A percentile compares a stretch with the other conserved stretches of the same genome.
Conservation (phyloP, 2,888 invertebrate species). For the Yponomeuta evonymella region DNA sequence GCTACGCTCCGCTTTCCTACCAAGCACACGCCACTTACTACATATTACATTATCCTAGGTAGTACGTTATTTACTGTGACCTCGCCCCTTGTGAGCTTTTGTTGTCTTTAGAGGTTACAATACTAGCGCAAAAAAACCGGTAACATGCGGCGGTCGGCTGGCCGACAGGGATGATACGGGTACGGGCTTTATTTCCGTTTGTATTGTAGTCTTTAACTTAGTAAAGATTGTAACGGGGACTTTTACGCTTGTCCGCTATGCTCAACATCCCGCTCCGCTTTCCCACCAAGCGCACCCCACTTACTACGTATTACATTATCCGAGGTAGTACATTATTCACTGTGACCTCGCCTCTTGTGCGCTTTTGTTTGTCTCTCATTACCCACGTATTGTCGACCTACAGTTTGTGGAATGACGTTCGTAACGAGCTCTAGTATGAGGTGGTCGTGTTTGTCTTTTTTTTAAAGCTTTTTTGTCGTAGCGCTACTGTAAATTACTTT, state of each 20-base stretch:
- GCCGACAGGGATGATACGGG: no score
- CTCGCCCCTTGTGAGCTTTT: slow-evolving; percentile 25
- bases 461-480: background rate
- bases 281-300: slow-evolving; percentile 6
- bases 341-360: slow-evolving; percentile 28
- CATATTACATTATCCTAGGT: slow-evolving; percentile 24
- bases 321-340: slow-evolving; percentile 51
- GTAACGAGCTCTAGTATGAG: background rate
- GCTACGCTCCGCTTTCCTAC: background rate
- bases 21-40: slow-evolving; percentile 3
- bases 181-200: no score
- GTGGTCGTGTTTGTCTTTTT: background rate
- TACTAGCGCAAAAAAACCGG: no score
- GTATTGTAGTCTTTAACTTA: no score
- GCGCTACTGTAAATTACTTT: background rate
- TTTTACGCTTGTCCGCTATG: background rate
- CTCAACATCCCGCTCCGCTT: background rate
- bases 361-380: slow-evolving; percentile 35
- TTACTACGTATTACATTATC: slow-evolving; percentile 17
- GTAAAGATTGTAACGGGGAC: no score
- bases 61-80: slow-evolving; percentile 51
- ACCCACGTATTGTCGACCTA: slow-evolving; percentile 20
- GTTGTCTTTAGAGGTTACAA: no score
- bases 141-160: no score
- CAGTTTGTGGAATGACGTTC: background rate